phyloP scores from a whole-genome alignment of 2,888 invertebrate species.

The Xestia sexstrigata region DNA sequence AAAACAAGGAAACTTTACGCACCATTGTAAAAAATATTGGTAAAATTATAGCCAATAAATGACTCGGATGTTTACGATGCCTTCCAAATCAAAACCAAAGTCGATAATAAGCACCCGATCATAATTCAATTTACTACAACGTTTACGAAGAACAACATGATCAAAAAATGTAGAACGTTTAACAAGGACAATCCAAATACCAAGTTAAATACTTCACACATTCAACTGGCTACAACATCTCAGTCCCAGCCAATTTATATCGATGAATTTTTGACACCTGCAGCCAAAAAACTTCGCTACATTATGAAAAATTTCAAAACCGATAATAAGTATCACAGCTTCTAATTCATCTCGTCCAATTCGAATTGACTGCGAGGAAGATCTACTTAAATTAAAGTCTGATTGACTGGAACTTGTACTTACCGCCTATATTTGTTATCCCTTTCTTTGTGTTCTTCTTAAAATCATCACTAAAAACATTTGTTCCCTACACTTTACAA shows the following conservation, averaged over 20 bases:
- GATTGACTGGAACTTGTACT: too few relatives aligned
- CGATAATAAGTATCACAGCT: background rate
- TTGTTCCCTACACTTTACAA: too few relatives aligned
- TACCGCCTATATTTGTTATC: too few relatives aligned
- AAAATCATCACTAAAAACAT: too few relatives aligned
- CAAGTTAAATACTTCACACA: background rate
- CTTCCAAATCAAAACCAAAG: background rate
- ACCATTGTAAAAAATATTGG: background rate
- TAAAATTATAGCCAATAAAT: background rate
- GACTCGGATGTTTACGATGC: slow-evolving; percentile 2
- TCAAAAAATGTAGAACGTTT: slow-evolving; percentile 1
- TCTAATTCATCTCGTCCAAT: too few relatives aligned
- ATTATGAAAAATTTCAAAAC: background rate
- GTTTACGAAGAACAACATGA: background rate
- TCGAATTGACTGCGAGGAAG: too few relatives aligned
- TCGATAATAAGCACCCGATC: background rate
- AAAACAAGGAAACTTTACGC: background rate
- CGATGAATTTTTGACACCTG: background rate
- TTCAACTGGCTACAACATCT: background rate
- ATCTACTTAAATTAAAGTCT: too few relatives aligned
- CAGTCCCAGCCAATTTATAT: background rate
- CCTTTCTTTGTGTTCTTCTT: too few relatives aligned
- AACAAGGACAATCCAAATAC: background rate
- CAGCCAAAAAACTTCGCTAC: slow-evolving; percentile 3
- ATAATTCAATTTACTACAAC: background rate